Base-by-base conservation (phyloP, 2,113 vertebrate species). In the Psephotus haematonotus region DNA sequence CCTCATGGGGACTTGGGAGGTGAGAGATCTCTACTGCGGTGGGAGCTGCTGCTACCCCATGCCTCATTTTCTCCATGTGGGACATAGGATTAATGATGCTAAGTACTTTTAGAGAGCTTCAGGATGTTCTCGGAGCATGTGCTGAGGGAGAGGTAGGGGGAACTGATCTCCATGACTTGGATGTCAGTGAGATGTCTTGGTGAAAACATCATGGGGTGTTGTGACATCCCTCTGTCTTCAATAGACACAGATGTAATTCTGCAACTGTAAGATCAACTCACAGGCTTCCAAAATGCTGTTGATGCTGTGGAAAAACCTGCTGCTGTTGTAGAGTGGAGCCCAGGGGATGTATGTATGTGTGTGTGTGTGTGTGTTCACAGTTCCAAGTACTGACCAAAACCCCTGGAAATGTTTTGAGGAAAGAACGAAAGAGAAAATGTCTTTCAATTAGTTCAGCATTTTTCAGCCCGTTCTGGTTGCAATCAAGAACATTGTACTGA, bases 361-460 rank as follows among this genome's bases (percentile, higher is more conserved):
- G 46, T 53, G 53, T 35, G 57, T 59, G 22, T 59, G 39, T 27
- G 5, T 47, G 88, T 90, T 80, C 68, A 55, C 65, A 78, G 69
- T 64, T 86, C 20, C 82, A 78, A 88, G 39, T 64, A 77, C 72
- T 93, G 88, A 95, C 92, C 93, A 64, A 85, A 97, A 90, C 8
- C 71, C 59, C 74, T 92, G 86, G 77, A 93, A 91, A 65, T 87
- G 62, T 92, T 95, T 92, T 79, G 86, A 91, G 86, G 76, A 74
- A 91, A 35, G 74, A 94, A 94, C 9, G 71, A 93, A 81, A 77
- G 79, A 82, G 60, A 94, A 82, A 83, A 88, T 75, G 6, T 96
- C 64, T 83, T 88, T 46, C 90, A 96, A 93, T 96, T 83, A 86
- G 92, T 92, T 95, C 86, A 93, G 76, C 86, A 24, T 94, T 96